Conservation (phyloP, 2,888 invertebrate genomes). For the Octonoba sinensis region DNA sequence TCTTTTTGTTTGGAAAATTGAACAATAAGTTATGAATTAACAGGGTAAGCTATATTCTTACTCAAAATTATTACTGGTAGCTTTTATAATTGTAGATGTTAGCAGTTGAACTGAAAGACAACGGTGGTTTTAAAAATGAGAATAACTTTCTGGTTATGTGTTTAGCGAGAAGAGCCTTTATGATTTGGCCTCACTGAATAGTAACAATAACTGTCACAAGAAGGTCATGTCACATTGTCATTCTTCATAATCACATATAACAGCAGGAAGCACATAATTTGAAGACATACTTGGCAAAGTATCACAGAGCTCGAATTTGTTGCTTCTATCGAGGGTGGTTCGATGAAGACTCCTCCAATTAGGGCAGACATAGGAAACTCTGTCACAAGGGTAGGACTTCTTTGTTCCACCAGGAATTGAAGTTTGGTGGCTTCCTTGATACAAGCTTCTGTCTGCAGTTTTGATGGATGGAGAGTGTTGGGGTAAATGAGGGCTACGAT, state of each 20-base stretch:
- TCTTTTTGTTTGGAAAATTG: too few relatives aligned
- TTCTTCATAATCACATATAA: background rate
- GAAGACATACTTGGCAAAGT: background rate
- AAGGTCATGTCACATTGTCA: too few relatives aligned
- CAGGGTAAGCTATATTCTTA: too few relatives aligned
- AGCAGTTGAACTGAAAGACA: too few relatives aligned
- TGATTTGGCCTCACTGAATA: too few relatives aligned
- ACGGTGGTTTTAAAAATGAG: too few relatives aligned
- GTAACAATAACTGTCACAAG: too few relatives aligned
- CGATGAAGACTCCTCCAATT: slow-evolving; percentile 40
- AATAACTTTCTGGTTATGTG: too few relatives aligned
- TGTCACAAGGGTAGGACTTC: slow-evolving; percentile 70
- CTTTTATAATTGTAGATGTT: too few relatives aligned
- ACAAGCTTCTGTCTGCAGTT: slow-evolving; percentile 68
- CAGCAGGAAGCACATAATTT: background rate
- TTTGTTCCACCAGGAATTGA: slow-evolving; percentile 69
- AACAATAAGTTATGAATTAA: too few relatives aligned
- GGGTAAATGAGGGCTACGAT: slow-evolving; percentile 70
- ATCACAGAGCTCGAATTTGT: background rate
- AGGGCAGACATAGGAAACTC: slow-evolving; percentile 69
- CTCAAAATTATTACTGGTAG: too few relatives aligned
- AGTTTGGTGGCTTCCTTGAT: slow-evolving; percentile 70
- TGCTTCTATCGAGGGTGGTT: background rate
- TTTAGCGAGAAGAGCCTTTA: too few relatives aligned
- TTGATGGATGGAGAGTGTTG: slow-evolving; percentile 68